Percentiles rank a stretch among this genome's conserved stretches.
Conservation (phyloP, 1,140 invertebrate genomes). For the Pinna nobilis region DNA sequence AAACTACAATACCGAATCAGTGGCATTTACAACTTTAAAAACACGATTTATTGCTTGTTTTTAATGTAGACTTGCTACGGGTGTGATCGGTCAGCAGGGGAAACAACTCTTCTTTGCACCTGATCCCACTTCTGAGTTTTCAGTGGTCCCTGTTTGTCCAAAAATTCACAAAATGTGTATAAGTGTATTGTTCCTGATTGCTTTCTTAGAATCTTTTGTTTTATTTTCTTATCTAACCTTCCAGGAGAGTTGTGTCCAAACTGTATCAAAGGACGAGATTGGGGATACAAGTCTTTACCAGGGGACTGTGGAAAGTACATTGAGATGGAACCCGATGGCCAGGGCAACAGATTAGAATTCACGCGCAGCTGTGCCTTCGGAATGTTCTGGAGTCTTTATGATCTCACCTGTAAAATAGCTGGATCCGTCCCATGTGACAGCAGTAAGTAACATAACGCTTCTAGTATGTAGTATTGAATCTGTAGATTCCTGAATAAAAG, state of each 20-base stretch:
- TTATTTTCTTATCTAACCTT: not conserved
- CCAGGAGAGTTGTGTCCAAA: constrained; percentile 30
- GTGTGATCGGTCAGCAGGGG: no score
- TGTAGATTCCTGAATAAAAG: not conserved
- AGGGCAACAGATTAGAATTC: constrained; percentile 5
- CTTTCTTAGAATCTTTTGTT: no score
- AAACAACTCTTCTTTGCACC: no score
- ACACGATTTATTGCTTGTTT: no score
- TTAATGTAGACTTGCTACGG: no score
- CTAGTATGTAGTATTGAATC: not conserved
- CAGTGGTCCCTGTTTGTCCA: no score
- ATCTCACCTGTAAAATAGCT: constrained; percentile 26
- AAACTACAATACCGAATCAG: no score
- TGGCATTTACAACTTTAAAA: no score
- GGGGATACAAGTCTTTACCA: constrained; percentile 24
- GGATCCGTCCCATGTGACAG: constrained; percentile 25
- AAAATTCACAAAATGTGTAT: no score
- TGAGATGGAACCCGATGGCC: constrained; percentile 24
- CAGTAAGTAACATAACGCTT: constrained; percentile 6
- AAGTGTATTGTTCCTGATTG: no score
- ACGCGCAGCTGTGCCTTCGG: constrained; percentile 33
- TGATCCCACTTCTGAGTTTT: no score
- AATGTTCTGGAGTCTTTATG: constrained; percentile 18
- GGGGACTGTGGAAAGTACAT: constrained; percentile 39
- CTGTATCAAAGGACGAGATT: constrained; percentile 34